Evolutionary conservation across 2,113 vertebrate species (phyloP).

Genomic region (Thunnus thynnus): DNA sequence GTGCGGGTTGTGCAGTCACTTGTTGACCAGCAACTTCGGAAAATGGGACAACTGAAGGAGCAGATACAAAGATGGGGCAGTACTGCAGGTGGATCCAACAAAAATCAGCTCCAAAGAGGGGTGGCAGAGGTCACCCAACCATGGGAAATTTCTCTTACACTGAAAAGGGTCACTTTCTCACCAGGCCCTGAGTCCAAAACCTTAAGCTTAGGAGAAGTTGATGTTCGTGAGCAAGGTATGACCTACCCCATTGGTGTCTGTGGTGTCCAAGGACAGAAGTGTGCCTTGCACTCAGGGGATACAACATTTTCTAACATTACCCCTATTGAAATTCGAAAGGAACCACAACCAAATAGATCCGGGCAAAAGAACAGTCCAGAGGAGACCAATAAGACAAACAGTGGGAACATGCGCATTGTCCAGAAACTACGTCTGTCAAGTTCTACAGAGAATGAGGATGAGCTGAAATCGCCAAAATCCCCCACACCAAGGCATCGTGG

Average conservation of each 20-base stretch:
- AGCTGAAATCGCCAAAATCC: constrained; percentile 63
- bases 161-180: constrained; percentile 80
- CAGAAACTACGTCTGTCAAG: constrained; percentile 80
- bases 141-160: constrained; percentile 81
- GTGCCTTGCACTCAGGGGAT: constrained; percentile 80
- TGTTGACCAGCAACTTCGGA: constrained; percentile 79
- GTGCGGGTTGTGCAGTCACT: constrained; percentile 79
- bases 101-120: constrained; percentile 78
- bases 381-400: constrained; percentile 58
- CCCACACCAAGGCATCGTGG: constrained; percentile 50
- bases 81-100: constrained; percentile 74
- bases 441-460: constrained; percentile 74
- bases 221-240: constrained; percentile 74
- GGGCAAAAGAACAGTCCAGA: constrained; percentile 49
- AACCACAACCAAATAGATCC: constrained; percentile 61
- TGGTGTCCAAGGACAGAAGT: constrained; percentile 76
- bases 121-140: constrained; percentile 81
- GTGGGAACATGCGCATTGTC: constrained; percentile 68
- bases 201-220: constrained; percentile 77
- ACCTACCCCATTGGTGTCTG: constrained; percentile 80
- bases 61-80: constrained; percentile 79
- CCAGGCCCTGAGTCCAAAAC: constrained; percentile 51
- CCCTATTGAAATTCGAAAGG: constrained; percentile 75
- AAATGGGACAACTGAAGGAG: constrained; percentile 79
- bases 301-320: constrained; percentile 64